Conservation (phyloP, 2,797 vertebrate species). For the Falco concolor region DNA sequence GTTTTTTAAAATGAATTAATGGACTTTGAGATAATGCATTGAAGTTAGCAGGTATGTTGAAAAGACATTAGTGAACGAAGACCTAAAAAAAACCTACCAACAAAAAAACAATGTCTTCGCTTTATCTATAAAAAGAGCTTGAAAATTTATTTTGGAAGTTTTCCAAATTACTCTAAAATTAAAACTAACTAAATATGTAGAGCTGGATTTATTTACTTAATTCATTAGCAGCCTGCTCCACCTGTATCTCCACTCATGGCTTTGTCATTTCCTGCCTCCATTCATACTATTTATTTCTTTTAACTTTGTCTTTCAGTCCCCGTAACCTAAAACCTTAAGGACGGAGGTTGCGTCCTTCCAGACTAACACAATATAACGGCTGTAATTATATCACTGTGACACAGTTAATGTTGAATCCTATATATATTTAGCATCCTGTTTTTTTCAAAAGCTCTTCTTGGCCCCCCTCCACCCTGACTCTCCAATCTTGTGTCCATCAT, state of each 20-base stretch:
- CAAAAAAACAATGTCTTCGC: not conserved
- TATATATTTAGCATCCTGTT: slow-evolving; percentile 35
- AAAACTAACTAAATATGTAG: not conserved
- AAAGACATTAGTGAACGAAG: not conserved
- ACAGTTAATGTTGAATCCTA: not conserved
- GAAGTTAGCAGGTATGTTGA: not conserved
- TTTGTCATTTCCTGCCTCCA: not conserved
- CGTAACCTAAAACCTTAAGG: not conserved
- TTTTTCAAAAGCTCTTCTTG: slow-evolving; percentile 28
- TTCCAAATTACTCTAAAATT: not conserved
- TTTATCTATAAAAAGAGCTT: not conserved
- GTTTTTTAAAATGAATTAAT: not conserved
- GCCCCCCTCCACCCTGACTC: not conserved
- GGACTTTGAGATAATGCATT: not conserved
- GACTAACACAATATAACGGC: not conserved
- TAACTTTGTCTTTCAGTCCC: not conserved
- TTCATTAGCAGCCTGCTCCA: not conserved
- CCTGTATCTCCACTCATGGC: not conserved
- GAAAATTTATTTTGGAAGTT: not conserved
- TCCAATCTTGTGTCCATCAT: slow-evolving; percentile 9
- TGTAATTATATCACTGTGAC: not conserved
- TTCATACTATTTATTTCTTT: not conserved
- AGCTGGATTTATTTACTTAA: not conserved
- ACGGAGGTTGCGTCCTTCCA: not conserved
- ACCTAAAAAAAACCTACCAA: not conserved